Evolutionary conservation across 2,797 vertebrate genomes (phyloP).

Genomic region (Choloepus didactylus): DNA sequence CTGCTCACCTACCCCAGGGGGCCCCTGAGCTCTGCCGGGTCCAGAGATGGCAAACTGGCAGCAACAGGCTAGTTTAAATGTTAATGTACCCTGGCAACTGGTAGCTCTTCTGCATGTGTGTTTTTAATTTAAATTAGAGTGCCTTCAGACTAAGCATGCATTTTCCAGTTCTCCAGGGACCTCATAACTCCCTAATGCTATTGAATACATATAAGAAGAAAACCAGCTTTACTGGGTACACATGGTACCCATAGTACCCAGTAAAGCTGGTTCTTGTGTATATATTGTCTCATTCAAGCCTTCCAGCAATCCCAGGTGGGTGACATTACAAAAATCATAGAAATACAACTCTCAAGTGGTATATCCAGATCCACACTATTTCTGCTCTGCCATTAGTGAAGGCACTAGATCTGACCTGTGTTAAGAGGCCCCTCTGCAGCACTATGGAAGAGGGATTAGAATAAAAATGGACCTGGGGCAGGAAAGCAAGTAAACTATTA

Average conservation of each 20-base stretch:
- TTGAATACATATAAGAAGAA: neutral
- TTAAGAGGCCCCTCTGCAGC: neutral
- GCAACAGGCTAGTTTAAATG: neutral
- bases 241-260: no score
- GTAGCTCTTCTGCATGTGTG: neutral
- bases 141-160: neutral
- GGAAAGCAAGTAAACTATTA: neutral
- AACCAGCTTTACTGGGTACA: neutral
- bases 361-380: neutral
- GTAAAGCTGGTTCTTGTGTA: neutral
- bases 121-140: slow-evolving; percentile 36
- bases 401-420: neutral
- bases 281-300: neutral
- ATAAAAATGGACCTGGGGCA: neutral
- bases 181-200: neutral
- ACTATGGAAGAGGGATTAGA: neutral
- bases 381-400: neutral
- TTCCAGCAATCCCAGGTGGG: neutral
- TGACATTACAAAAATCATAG: neutral
- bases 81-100: neutral
- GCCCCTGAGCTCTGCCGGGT: neutral
- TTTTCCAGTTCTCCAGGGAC: neutral
- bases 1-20: neutral
- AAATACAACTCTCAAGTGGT: neutral
- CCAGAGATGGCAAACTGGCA: neutral